Conservation (phyloP, 2,888 invertebrate genomes). For the Euspilapteryx auroguttella region DNA sequence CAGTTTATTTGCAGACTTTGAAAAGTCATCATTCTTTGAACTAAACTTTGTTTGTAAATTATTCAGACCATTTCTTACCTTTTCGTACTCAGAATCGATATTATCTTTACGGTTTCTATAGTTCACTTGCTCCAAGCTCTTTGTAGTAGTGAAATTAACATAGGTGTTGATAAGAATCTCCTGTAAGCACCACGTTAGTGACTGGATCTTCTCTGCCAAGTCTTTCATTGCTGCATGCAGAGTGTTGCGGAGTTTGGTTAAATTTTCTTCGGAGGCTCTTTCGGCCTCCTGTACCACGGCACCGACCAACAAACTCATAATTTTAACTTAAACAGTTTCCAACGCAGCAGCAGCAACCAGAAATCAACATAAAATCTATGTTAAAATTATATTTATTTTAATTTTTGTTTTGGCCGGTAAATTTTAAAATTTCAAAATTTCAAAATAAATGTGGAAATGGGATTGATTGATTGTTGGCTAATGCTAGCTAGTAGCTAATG, state of each 20-base stretch:
- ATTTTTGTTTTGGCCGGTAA: slow-evolving; percentile 13
- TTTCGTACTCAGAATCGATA: slow-evolving; percentile 22
- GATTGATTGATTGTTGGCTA: too few species aligned
- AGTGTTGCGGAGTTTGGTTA: slow-evolving; percentile 28
- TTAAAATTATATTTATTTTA: too few species aligned
- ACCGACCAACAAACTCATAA: slow-evolving; percentile 43
- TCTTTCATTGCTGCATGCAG: slow-evolving; percentile 28
- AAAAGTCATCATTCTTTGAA: slow-evolving; percentile 25
- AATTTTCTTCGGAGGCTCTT: slow-evolving; percentile 25
- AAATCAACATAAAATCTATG: too few species aligned
- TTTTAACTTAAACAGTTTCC: slow-evolving; percentile 4
- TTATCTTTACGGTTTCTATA: slow-evolving; percentile 33
- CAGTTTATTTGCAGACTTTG: slow-evolving; percentile 20
- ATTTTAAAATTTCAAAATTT: slow-evolving; percentile 7
- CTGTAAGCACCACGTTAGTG: slow-evolving; percentile 39
- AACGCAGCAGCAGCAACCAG: too few species aligned
- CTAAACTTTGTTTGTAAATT: slow-evolving; percentile 17
- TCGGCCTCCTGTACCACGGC: slow-evolving; percentile 35
- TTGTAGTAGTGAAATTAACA: slow-evolving; percentile 30
- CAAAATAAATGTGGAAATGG: too few species aligned
- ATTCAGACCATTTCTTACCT: slow-evolving; percentile 17
- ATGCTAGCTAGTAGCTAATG: too few species aligned
- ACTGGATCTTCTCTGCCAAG: slow-evolving; percentile 30
- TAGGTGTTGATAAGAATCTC: slow-evolving; percentile 38
- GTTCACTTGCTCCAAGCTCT: slow-evolving; percentile 42